Evolutionary conservation across 2,888 invertebrate genomes (phyloP).

Genomic region (Neocrepidodera transversa): DNA sequence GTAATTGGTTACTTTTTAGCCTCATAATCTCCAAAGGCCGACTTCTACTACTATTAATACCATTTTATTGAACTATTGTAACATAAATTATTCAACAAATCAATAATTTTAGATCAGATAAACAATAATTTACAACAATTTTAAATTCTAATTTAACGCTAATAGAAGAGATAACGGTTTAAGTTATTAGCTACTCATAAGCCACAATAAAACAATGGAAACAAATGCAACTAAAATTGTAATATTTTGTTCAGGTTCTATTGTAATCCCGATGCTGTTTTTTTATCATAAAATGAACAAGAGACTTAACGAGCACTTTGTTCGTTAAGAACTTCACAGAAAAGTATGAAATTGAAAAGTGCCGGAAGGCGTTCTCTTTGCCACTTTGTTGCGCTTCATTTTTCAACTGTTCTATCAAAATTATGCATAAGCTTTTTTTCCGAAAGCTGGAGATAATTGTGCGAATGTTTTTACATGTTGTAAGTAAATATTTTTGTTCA

Average conservation of each 20-base stretch:
- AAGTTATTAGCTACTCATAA: conserved; percentile 3
- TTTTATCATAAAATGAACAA: conserved; percentile 17
- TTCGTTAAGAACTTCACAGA: conserved; percentile 16
- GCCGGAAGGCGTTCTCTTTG: conserved; percentile 7
- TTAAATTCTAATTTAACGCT: too few species aligned
- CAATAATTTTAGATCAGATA: too few species aligned
- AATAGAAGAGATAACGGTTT: too few species aligned
- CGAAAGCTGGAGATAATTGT: background rate
- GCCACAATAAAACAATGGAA: conserved; percentile 10
- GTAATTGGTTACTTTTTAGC: too few species aligned
- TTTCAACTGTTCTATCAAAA: background rate
- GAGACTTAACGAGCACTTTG: conserved; percentile 29
- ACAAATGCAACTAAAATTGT: conserved; percentile 11
- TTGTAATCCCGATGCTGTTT: conserved; percentile 10
- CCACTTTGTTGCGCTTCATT: conserved; percentile 2
- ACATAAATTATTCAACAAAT: too few species aligned
- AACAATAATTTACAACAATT: too few species aligned
- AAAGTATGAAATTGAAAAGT: conserved; percentile 14
- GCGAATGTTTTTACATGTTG: background rate
- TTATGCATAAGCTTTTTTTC: background rate
- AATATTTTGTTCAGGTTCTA: conserved; percentile 13
- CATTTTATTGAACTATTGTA: too few species aligned
- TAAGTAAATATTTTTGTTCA: too few species aligned
- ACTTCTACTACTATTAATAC: too few species aligned
- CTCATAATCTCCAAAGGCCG: too few species aligned